A percentile compares a stretch with the other conserved stretches of the same genome.
Evolutionary conservation across 2,113 vertebrate genomes (phyloP).

Genomic region (Beaufortia kweichowensis): DNA sequence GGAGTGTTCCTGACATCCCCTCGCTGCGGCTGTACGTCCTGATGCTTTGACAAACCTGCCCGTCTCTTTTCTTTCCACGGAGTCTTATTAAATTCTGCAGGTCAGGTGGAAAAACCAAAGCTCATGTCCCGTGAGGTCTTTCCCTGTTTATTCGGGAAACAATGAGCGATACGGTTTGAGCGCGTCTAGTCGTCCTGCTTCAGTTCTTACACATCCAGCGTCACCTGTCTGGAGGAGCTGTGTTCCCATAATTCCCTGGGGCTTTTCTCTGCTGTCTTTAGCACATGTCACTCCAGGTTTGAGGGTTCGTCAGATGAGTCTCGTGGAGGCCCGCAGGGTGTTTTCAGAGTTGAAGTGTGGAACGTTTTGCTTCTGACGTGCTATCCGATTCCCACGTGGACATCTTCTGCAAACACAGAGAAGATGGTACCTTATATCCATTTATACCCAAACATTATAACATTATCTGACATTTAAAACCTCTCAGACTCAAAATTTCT

Average conservation of each 20-base stretch:
- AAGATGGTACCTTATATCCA: neutral
- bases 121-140: conserved; percentile 5
- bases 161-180: conserved; percentile 3
- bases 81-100: conserved; percentile 15
- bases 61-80: neutral
- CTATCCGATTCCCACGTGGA: conserved; percentile 96
- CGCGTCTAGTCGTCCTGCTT: neutral
- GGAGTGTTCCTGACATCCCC: conserved; percentile 15
- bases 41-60: neutral
- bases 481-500: no score
- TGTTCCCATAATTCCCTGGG: conserved; percentile 45
- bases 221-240: conserved; percentile 21
- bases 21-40: neutral
- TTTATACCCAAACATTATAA: no score
- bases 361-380: conserved; percentile 98
- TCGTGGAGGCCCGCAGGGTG: conserved; percentile 97
- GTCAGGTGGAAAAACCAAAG: conserved; percentile 9
- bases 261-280: conserved; percentile 22
- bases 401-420: conserved; percentile 84
- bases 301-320: conserved; percentile 89
- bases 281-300: conserved; percentile 42
- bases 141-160: neutral
- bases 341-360: conserved; percentile 99
- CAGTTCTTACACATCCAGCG: conserved; percentile 6
- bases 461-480: no score